phyloP scores from a whole-genome alignment of 2,113 vertebrate genomes.

The Entelurus aequoreus region DNA sequence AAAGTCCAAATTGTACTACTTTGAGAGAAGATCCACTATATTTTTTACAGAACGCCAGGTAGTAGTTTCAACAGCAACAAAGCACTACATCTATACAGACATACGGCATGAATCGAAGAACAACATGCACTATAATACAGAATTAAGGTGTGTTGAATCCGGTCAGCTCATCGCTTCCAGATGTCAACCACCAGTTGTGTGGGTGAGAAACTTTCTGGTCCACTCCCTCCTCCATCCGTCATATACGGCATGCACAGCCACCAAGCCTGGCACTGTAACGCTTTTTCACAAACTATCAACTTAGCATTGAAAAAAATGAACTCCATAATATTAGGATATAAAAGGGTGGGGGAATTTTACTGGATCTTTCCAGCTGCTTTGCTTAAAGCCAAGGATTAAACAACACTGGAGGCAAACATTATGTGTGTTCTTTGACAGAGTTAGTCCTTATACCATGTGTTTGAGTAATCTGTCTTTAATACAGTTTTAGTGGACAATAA shows the following conservation, averaged over 20 bases:
- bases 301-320: slow-evolving; percentile 18
- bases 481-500: slow-evolving; percentile 15
- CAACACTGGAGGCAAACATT: slow-evolving; percentile 29
- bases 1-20: too few species aligned
- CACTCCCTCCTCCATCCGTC: slow-evolving; percentile 42
- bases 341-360: slow-evolving; percentile 24
- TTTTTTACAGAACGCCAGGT: neutral
- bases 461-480: slow-evolving; percentile 26
- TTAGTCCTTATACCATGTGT: slow-evolving; percentile 23
- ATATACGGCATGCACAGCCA: slow-evolving; percentile 9
- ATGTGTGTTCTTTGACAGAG: slow-evolving; percentile 31
- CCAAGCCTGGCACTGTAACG: slow-evolving; percentile 21
- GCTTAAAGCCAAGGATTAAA: slow-evolving; percentile 32
- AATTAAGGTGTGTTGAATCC: slow-evolving; percentile 40
- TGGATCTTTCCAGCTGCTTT: slow-evolving; percentile 18
- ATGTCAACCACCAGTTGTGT: slow-evolving; percentile 52
- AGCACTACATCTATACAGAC: neutral
- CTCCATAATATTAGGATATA: slow-evolving; percentile 9
- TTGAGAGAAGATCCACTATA: neutral
- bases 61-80: neutral
- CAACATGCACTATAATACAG: slow-evolving; percentile 8
- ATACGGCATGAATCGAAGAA: neutral
- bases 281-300: slow-evolving; percentile 45
- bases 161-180: slow-evolving; percentile 60
- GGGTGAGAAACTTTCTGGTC: slow-evolving; percentile 45